Evolutionary conservation across 2,888 invertebrate species (phyloP), one percentile per base, ranked within the genome.

Genomic region (Phyllotreta striolata): DNA sequence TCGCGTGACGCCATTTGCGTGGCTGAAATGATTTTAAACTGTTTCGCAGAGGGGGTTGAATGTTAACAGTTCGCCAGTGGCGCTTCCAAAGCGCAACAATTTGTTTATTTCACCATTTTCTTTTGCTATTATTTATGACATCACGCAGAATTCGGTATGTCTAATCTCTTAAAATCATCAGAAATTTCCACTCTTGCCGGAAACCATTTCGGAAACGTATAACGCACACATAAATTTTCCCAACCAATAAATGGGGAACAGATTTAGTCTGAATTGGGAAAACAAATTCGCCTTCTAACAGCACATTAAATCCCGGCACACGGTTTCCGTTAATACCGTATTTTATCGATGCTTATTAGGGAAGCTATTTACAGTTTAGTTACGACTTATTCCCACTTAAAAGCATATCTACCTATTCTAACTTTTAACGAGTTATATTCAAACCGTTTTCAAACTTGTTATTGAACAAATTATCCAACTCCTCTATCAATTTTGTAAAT

Each of bases 1-100:
- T 76, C 71, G 76, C 76, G 76, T 76, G 76, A 67, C 54, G 52
- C 57, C 51, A 62, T 62, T 74, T 70, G 76, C 76, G 76, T 76
- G 76, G 61, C 62, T 49, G 56, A 66, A 74, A 72, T 71, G 73
- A 70, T 70, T 74, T 67, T 70, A 73, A 76, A 73, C 74, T 73
- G 72, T 68, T 74, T 72, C 69, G 72, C 69, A 70, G 24, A 24
- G 71, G 71, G 67, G 66, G 68, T 64, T 66, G 66, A 55, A 56
- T 67, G 62, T 64, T 64, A 58, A 62, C 66, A 62, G 63, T 61
- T 51, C 62, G 59, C 64, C 70, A 70, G 67, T 66, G 66, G 69
- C 67, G 64, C 66, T 35, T 34, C 55, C 60, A 57, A 59, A 49
- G 49, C 44, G 24, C 14, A 43, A 52, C 59, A 52, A 63, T 47